Evolutionary conservation across 2,888 invertebrate genomes (phyloP).

Genomic region (Pegoplata infirma): DNA sequence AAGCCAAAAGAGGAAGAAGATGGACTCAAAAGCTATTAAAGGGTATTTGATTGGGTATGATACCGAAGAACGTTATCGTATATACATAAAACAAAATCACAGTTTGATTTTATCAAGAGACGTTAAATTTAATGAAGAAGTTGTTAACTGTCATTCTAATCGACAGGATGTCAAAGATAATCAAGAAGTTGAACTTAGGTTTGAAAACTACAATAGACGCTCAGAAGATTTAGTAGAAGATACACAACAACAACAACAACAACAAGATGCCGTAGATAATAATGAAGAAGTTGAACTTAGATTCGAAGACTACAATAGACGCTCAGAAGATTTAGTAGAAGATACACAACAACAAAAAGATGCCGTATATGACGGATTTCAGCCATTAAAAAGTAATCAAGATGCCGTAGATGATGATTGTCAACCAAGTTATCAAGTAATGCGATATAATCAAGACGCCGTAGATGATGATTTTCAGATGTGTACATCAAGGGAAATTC

Average conservation of each 20-base stretch:
- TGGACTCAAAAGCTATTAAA: constrained; percentile 52
- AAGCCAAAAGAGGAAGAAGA: constrained; percentile 51
- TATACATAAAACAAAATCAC: constrained; percentile 12
- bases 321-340: too few species aligned
- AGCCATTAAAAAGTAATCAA: neutral
- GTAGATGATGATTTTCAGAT: neutral
- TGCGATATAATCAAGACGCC: neutral
- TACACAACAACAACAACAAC: neutral
- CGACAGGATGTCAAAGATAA: neutral
- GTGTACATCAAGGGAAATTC: too few species aligned
- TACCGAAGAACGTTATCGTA: constrained; percentile 3
- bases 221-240: too few species aligned
- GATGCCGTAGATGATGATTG: neutral
- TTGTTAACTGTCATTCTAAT: neutral
- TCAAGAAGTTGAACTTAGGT: too few species aligned
- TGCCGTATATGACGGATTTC: too few species aligned
- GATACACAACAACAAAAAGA: too few species aligned
- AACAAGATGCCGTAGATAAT: too few species aligned
- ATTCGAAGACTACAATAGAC: too few species aligned
- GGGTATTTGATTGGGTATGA: constrained; percentile 34
- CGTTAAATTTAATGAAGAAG: constrained; percentile 15
- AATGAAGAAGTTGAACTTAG: too few species aligned
- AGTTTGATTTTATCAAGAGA: constrained; percentile 12
- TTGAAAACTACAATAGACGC: neutral
- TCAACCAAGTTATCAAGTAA: too few species aligned